phyloP scores from a whole-genome alignment of 2,888 invertebrate genomes.

The Stramonita haemastoma region DNA sequence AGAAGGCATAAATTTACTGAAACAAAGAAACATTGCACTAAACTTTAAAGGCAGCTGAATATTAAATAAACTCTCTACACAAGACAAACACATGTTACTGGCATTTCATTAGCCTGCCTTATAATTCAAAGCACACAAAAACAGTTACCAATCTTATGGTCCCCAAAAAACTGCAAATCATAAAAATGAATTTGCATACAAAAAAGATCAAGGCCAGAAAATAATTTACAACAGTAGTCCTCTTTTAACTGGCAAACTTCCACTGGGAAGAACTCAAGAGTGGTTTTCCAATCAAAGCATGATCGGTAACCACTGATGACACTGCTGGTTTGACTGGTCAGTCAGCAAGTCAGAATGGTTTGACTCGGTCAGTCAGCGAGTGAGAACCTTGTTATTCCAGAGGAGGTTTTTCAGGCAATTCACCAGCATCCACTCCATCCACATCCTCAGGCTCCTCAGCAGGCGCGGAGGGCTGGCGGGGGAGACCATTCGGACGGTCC shows the following conservation, averaged over 20 bases:
- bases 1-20: too few relatives aligned
- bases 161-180: neutral
- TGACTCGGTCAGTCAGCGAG: neutral
- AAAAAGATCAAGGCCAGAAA: neutral
- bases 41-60: too few relatives aligned
- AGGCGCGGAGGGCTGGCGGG: constrained; percentile 30
- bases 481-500: constrained; percentile 19
- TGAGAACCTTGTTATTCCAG: neutral
- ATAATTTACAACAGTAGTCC: neutral
- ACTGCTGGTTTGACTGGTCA: too few relatives aligned
- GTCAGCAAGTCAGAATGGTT: neutral
- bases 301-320: too few relatives aligned
- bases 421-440: constrained; percentile 21
- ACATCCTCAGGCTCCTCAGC: neutral
- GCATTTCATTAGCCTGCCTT: too few relatives aligned
- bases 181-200: neutral
- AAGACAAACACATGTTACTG: too few relatives aligned
- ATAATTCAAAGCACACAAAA: too few relatives aligned
- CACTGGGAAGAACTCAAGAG: too few relatives aligned
- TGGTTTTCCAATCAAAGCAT: too few relatives aligned
- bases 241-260: too few relatives aligned
- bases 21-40: too few relatives aligned
- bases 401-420: constrained; percentile 14
- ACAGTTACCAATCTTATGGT: neutral
- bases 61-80: too few relatives aligned